Evolutionary conservation across 1,140 invertebrate genomes (phyloP).

Genomic region (honey bee (Apis mellifera)): Amel_HAv3.1 CM009937.2:230501-231000

Average conservation of each 20-base stretch:
- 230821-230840: not conserved
- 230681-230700: not conserved
- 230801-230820: not conserved
- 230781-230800: too few species aligned
- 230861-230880: constrained; percentile 1
- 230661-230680: too few species aligned
- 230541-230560: too few species aligned
- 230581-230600: too few species aligned
- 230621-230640: too few species aligned
- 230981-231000: not conserved
- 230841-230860: not conserved
- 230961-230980: not conserved
- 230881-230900: not conserved
- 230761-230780: not conserved
- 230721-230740: not conserved
- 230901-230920: not conserved
- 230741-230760: too few species aligned
- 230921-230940: too few species aligned
- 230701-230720: not conserved
- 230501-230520: too few species aligned
- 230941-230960: not conserved
- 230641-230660: too few species aligned
- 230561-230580: too few species aligned
- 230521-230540: too few species aligned
- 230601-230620: too few species aligned